Base-by-base conservation (phyloP, 2,113 vertebrate genomes). In the Platanista minor region DNA sequence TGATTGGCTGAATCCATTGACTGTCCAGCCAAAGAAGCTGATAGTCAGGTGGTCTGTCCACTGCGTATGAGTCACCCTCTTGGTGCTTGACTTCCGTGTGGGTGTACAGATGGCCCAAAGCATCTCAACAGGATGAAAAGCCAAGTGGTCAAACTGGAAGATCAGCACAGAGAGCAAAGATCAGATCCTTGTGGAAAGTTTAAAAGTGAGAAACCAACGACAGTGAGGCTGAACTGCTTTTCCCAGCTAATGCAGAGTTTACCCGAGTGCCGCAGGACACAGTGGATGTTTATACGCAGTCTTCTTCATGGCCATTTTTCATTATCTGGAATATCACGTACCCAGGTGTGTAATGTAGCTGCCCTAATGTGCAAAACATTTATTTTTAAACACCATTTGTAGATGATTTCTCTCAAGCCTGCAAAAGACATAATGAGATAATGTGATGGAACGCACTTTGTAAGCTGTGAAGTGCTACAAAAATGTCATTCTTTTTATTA, bases 341-440 rank as follows among this genome's bases (percentile, higher is more conserved):
- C 74, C 82, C 96, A 86, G 31, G 96, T 97, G 82, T 83, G 89
- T 82, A 91, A 95, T 91, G 54, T 91, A 89, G 91, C 91, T 95
- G 78, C 39, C 67, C 83, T 97, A 84, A 96, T 80, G 83, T 49
- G 25, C 54, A 91, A 54, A 39, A n/a, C 72, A 31, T 74, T 93
- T 62, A 33, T 91, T 95, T 94, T 96, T 46, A 96, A 97, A 94
- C 83, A 72, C 67, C 96, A 93, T 94, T 97, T 96, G 74, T 87
- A 89, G 86, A 91, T 95, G 59, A 78, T 90, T 96, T 97, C 78
- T 97, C 72, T 95, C 83, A 62, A 91, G 39, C 62, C 89, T 91
- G 49, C 89, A 93, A 95, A 89, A 91, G 57, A 83, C 33, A 61
- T 97, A 96, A 96, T 93, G 95, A 94, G 72, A 97, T 87, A 96